Evolutionary conservation across 2,888 invertebrate species (phyloP), one percentile per base, ranked within the genome.

Genomic region (Drosophila maculinotata): DNA sequence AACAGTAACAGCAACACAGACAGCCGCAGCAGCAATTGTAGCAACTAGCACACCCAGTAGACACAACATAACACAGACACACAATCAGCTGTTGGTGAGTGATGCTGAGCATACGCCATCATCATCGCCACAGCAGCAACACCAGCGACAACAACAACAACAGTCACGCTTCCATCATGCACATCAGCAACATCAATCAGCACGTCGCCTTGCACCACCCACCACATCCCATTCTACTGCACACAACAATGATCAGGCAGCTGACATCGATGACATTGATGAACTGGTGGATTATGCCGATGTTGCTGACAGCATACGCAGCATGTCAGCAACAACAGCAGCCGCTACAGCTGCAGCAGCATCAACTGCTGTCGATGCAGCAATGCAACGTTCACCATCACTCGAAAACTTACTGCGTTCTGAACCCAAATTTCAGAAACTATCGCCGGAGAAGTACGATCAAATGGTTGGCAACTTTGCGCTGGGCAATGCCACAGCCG

Each of bases 341-440:
- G 44, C 57, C 28, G n/a, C n/a, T n/a, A n/a, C n/a, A n/a, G n/a
- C n/a, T n/a, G n/a, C n/a, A n/a, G n/a, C n/a, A n/a, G n/a, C 73
- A 49, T 44, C 59, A 10, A 58, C 45, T 38, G 47, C 31, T 47
- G 58, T 63, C 49, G 82, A 66, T 57, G 51, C 73, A 31, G 44
- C 73, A 35, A 20, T 79, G 30, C 79, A 85, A 14, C 85, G 80
- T 49, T 90, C 91, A 6, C 76, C 90, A 23, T 88, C 87, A 28
- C 81, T 79, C 66, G 90, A 90, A 57, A 89, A 89, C 70, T 87
- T 90, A 73, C 78, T 89, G 59, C 90, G 89, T 79, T 79, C 79
- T 52, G 90, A 91, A 81, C 73, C 77, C 14, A 88, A 90, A 89
- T 90, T 91, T 88, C 90, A 90, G 89, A 91, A 90, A 76, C 59